Conservation (phyloP, 1,140 invertebrate species). For the Polypedilum pembai region DNA sequence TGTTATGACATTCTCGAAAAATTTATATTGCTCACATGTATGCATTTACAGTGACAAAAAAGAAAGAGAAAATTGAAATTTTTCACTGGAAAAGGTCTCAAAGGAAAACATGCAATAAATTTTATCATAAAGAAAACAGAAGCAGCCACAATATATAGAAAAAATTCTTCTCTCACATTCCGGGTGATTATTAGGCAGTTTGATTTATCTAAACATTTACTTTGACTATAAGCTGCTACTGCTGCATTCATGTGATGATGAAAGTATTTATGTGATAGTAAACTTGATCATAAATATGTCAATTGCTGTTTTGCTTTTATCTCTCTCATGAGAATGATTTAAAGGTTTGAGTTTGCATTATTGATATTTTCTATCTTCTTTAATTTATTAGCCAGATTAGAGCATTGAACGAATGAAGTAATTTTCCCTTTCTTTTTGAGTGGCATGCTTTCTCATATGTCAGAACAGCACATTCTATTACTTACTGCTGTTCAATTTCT, state of each 20-base stretch:
- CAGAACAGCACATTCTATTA: too few relatives aligned
- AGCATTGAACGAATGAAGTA: too few relatives aligned
- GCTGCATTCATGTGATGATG: neutral
- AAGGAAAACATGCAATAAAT: conserved; percentile 13
- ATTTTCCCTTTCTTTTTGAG: too few relatives aligned
- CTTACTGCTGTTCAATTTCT: too few relatives aligned
- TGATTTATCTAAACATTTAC: conserved; percentile 14
- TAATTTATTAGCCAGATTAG: too few relatives aligned
- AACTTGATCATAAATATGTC: neutral
- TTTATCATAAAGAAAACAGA: neutral
- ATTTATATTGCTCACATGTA: conserved; percentile 13
- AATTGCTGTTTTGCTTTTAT: neutral
- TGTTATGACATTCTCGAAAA: conserved; percentile 6
- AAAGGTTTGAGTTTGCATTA: too few relatives aligned
- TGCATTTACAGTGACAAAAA: neutral
- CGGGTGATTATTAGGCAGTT: neutral
- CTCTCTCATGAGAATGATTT: neutral
- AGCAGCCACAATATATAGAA: neutral
- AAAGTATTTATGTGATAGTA: neutral
- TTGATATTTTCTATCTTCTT: too few relatives aligned
- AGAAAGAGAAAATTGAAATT: neutral
- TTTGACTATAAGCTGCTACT: neutral
- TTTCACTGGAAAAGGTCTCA: conserved; percentile 4
- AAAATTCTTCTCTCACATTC: conserved; percentile 1
- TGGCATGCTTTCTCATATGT: too few relatives aligned